These are phyloP conservation scores for Hermetia illucens DNA, from an alignment of 1,140 invertebrate genomes.

Conservation along the genomic window DNA sequence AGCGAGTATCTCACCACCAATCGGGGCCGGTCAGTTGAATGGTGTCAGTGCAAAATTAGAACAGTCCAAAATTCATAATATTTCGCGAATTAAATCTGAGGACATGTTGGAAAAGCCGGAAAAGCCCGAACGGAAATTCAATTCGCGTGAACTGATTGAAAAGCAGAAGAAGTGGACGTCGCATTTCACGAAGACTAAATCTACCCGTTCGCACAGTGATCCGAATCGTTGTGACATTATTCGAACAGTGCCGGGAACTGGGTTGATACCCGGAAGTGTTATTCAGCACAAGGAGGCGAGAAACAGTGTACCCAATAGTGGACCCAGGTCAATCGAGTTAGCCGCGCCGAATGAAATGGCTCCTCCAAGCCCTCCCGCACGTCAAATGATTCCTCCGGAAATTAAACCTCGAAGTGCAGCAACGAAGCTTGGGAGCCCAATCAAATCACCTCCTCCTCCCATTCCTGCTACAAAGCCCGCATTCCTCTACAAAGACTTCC, in stretches of 20 bases:
- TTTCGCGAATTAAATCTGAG: constrained; percentile 32
- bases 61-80: constrained; percentile 13
- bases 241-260: constrained; percentile 25
- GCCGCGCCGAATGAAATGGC: constrained; percentile 7
- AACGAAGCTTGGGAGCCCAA: constrained; percentile 26
- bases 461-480: constrained; percentile 24
- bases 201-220: constrained; percentile 45
- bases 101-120: constrained; percentile 44
- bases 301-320: not conserved
- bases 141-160: constrained; percentile 72
- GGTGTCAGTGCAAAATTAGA: constrained; percentile 5
- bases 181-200: constrained; percentile 65
- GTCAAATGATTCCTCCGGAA: constrained; percentile 17
- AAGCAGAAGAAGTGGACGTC: constrained; percentile 84
- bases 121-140: constrained; percentile 67
- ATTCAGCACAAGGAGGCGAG: constrained; percentile 10
- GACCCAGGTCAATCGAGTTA: not conserved
- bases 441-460: constrained; percentile 26
- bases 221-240: constrained; percentile 38
- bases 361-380: constrained; percentile 17
- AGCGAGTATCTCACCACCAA: constrained; percentile 9
- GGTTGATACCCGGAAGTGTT: constrained; percentile 15
- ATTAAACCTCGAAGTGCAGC: constrained; percentile 23
- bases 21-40: constrained; percentile 6
- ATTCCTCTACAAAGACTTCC: constrained; percentile 18